Conservation (phyloP, 2,888 invertebrate genomes). For the Scaptomyza flava region DNA sequence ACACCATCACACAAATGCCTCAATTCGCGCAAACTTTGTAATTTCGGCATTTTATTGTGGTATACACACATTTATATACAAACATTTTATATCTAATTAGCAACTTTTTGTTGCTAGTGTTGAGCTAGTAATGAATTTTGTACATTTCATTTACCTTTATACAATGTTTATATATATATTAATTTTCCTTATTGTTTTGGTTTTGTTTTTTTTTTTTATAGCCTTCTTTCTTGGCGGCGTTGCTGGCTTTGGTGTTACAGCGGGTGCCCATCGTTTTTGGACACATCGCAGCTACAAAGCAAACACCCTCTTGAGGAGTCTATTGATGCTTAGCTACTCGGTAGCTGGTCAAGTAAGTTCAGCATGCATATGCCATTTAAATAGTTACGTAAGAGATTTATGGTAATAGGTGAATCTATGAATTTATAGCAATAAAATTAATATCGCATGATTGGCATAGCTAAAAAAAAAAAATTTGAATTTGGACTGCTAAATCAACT, state of each 20-base stretch:
- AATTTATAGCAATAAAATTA: not conserved
- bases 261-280: slow-evolving; percentile 89
- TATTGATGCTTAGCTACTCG: slow-evolving; percentile 87
- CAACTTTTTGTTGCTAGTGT: slow-evolving; percentile 1
- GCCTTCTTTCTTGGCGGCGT: slow-evolving; percentile 86
- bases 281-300: slow-evolving; percentile 89
- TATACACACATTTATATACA: not conserved
- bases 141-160: slow-evolving; percentile 5
- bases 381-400: not conserved
- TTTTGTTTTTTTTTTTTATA: slow-evolving; percentile 75
- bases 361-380: not conserved
- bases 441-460: no score
- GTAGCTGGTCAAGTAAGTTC: slow-evolving; percentile 88
- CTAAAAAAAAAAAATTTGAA: no score
- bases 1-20: slow-evolving; percentile 58
- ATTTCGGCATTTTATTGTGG: slow-evolving; percentile 24
- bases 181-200: not conserved
- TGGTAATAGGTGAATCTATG: not conserved
- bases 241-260: slow-evolving; percentile 89
- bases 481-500: no score
- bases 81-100: slow-evolving; percentile 48
- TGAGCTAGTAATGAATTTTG: not conserved
- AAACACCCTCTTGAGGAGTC: slow-evolving; percentile 86
- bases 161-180: slow-evolving; percentile 6
- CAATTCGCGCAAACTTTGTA: slow-evolving; percentile 67